A percentile compares a stretch with the other conserved stretches of the same genome.
phyloP scores from a whole-genome alignment of 2,797 vertebrate species.

The Vipera latastei region DNA sequence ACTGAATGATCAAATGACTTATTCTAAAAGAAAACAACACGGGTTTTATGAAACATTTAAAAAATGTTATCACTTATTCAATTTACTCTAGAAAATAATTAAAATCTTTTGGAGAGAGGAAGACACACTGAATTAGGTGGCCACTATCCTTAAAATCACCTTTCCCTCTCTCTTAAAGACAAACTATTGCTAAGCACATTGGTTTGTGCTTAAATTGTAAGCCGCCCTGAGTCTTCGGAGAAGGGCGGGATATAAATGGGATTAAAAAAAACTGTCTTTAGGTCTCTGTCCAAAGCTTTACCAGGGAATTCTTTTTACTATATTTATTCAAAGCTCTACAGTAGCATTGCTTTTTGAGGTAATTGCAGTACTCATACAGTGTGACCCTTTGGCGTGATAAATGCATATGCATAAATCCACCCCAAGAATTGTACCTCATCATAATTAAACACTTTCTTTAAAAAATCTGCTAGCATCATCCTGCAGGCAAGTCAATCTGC shows the following conservation, averaged over 20 bases:
- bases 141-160: not conserved
- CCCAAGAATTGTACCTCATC: not conserved
- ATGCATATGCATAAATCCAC: not conserved
- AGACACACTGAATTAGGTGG: not conserved
- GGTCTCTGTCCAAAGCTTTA: not conserved
- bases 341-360: not conserved
- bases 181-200: not conserved
- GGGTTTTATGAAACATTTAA: not conserved
- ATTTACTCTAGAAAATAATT: not conserved
- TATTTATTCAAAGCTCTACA: not conserved
- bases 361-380: not conserved
- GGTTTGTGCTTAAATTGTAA: no score
- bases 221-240: no score
- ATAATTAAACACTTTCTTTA: not conserved
- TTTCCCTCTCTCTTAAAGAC: not conserved
- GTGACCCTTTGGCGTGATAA: not conserved
- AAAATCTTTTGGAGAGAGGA: not conserved
- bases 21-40: not conserved
- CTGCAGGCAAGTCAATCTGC: not conserved
- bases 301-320: no score
- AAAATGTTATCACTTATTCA: not conserved
- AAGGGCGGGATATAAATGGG: no score
- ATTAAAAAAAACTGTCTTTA: not conserved
- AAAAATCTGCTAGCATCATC: not conserved
- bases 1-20: not conserved